phyloP scores from a whole-genome alignment of 2,888 invertebrate genomes.

The Leptothorax acervorum region DNA sequence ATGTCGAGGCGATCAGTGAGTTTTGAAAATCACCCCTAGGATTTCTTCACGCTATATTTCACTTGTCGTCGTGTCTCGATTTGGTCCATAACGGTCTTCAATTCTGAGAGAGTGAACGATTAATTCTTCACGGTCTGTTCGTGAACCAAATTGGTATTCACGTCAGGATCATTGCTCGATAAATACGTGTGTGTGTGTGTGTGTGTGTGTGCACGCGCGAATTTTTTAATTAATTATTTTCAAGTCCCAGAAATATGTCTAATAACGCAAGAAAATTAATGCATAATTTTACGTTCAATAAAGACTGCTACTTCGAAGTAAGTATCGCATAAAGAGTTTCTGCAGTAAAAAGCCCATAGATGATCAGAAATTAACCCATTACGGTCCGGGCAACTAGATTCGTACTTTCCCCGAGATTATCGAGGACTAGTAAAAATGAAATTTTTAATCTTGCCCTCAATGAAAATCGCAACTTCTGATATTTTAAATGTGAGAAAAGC shows the following conservation, averaged over 20 bases:
- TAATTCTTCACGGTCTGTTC: not conserved
- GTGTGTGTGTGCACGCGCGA: not conserved
- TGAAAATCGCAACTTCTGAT: not conserved
- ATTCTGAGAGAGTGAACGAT: not conserved
- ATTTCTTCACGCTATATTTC: not conserved
- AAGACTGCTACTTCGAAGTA: not conserved
- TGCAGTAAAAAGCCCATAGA: not conserved
- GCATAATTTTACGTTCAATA: not conserved
- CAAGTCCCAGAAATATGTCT: not conserved
- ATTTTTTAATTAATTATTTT: not conserved
- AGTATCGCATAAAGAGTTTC: not conserved
- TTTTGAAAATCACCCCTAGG: not conserved
- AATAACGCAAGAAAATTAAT: constrained; percentile 1
- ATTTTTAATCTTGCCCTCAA: not conserved
- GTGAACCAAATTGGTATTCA: not conserved
- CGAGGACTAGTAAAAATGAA: not conserved
- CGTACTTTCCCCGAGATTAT: not conserved
- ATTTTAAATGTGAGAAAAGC: not conserved
- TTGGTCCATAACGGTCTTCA: not conserved
- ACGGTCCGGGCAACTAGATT: not conserved
- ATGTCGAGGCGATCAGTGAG: constrained; percentile 15
- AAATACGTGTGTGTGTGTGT: too few relatives aligned
- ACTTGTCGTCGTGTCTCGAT: not conserved
- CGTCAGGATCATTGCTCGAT: not conserved
- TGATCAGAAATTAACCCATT: not conserved